Evolutionary conservation across 1,140 invertebrate species (phyloP), one percentile per base, ranked within the genome.

Genomic region (Mamestra configurata): DNA sequence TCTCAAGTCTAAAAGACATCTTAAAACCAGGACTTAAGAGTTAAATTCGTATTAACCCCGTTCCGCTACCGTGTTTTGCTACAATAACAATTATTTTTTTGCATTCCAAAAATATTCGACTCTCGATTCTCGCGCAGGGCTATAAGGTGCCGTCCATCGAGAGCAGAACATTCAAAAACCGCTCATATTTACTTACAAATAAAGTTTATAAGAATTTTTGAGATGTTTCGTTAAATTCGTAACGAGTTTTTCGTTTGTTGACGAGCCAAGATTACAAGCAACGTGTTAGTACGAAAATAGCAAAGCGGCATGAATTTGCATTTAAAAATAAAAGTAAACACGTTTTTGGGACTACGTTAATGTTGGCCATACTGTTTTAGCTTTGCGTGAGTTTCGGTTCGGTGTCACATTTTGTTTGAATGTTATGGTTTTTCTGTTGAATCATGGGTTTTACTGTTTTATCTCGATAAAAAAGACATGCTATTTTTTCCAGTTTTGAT

Each of bases 231-330:
- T 40, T 57, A 46, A 66, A 51, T 70, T 68, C 18, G 77, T 71
- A 13, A 64, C 71, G n/a, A 70, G 57, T 76, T 80, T n/a, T 80
- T 51, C 27, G 72, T 72, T 79, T 68, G 71, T 78, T 80, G 79
- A 75, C 46, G 80, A 46, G 68, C 76, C 77, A 66, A 78, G 80
- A 81, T 82, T 82, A 82, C 79, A 81, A 77, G 15, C 83, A 80
- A 79, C 82, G 79, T 83, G 79, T 46, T 51, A 0, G 31, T 70
- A 64, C 77, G 77, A 68, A 82, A 85, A 85, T 85, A 85, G 73
- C 40, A 11, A 72, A 31, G 76, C 53, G 43, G 64, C 71, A 55
- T 75, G 70, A 81, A 81, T 82, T 80, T 77, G 61, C 53, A 40
- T 80, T 72, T 80, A 80, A 77, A 77, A 76, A 80, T 77, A 83